These are phyloP conservation scores for Ahaetulla prasina DNA, from an alignment of 2,113 vertebrate genomes.

Conservation along the genomic window DNA sequence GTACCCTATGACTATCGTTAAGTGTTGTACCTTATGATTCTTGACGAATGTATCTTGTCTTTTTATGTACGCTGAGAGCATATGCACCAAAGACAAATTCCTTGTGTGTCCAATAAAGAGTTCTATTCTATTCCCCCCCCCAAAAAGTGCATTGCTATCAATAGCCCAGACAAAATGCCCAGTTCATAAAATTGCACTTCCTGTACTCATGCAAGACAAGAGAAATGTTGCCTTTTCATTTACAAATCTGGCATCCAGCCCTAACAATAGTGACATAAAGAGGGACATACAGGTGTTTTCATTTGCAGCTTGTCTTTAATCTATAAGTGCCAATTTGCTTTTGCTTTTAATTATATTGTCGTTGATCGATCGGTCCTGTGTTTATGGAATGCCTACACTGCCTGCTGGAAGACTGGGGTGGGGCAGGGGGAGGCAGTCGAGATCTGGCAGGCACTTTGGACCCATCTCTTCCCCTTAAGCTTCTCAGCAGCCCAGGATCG, in stretches of 20 bases:
- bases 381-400: slow-evolving; percentile 71
- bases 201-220: slow-evolving; percentile 57
- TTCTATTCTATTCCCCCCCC: no score
- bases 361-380: slow-evolving; percentile 71
- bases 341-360: slow-evolving; percentile 76
- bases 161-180: slow-evolving; percentile 51
- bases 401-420: background rate
- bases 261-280: slow-evolving; percentile 61
- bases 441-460: background rate
- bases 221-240: slow-evolving; percentile 72
- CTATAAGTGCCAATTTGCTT: slow-evolving; percentile 74
- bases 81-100: no score
- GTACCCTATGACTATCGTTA: no score
- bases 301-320: slow-evolving; percentile 72
- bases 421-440: background rate
- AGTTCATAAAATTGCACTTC: slow-evolving; percentile 60
- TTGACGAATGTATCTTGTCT: no score
- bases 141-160: background rate
- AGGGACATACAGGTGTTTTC: slow-evolving; percentile 62
- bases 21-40: no score
- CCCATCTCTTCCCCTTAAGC: no score
- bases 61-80: no score
- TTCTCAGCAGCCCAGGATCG: background rate
- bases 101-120: no score
- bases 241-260: slow-evolving; percentile 73